phyloP scores from a whole-genome alignment of 2,797 vertebrate genomes.

The Bryconaethiops microstoma region DNA sequence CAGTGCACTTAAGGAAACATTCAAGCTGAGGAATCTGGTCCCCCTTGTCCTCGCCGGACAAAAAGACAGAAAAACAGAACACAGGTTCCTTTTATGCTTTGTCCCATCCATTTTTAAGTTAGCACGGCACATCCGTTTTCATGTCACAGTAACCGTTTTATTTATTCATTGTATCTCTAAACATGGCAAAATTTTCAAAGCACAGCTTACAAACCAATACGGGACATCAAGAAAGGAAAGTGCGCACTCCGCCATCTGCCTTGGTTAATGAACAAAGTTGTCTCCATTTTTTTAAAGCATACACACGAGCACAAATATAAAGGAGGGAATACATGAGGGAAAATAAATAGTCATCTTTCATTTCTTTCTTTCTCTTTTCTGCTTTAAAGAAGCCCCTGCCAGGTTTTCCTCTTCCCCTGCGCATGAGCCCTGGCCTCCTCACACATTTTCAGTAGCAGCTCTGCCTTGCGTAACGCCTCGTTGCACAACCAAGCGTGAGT shows the following conservation, averaged over 20 bases:
- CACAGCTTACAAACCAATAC: neutral
- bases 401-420: conserved; percentile 11
- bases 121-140: neutral
- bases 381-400: neutral
- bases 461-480: conserved; percentile 65
- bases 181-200: neutral
- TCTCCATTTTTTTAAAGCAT: neutral
- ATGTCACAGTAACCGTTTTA: neutral
- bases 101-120: neutral
- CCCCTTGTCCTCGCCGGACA: neutral
- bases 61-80: neutral
- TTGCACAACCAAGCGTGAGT: conserved; percentile 64
- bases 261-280: neutral
- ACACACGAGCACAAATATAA: neutral
- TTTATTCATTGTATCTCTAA: neutral
- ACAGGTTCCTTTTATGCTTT: neutral
- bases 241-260: neutral
- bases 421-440: conserved; percentile 4
- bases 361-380: neutral
- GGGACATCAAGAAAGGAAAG: neutral
- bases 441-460: conserved; percentile 56
- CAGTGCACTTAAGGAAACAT: neutral
- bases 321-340: neutral
- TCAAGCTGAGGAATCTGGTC: neutral
- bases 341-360: neutral